These are phyloP conservation scores for Parelbella ahira DNA, from an alignment of 2,888 invertebrate species.

Conservation along the genomic window DNA sequence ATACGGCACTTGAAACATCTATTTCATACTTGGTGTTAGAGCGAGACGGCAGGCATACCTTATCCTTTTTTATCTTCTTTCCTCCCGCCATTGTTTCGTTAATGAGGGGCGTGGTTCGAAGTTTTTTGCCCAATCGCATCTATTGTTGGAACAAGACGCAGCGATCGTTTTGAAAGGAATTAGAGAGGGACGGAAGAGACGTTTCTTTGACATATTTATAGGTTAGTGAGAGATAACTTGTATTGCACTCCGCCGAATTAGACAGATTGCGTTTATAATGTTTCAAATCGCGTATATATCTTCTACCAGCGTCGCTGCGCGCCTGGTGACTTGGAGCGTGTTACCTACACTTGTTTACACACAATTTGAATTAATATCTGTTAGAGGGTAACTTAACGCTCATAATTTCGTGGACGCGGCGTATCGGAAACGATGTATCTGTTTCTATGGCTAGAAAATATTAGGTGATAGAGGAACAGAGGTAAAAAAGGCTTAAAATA, in stretches of 20 bases:
- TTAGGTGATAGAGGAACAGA: no score
- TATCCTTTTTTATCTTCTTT: conserved; percentile 40
- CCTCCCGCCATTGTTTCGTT: conserved; percentile 48
- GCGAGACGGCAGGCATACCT: conserved; percentile 31
- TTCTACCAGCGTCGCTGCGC: no score
- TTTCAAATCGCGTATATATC: conserved; percentile 17
- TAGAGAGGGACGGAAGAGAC: conserved; percentile 37
- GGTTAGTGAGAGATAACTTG: conserved; percentile 29
- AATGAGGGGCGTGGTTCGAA: conserved; percentile 50
- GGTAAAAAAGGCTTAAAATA: no score
- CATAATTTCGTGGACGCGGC: no score
- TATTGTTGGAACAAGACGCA: conserved; percentile 38
- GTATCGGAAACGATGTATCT: no score
- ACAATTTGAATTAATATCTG: no score
- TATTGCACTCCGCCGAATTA: conserved; percentile 33
- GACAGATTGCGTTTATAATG: conserved; percentile 34
- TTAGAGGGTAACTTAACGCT: no score
- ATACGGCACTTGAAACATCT: conserved; percentile 52
- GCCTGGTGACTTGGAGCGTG: no score
- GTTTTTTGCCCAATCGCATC: conserved; percentile 51
- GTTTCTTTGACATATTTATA: conserved; percentile 45
- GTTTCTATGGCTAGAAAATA: no score
- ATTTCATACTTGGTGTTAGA: conserved; percentile 36
- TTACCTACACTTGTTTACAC: no score
- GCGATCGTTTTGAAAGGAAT: conserved; percentile 31